Percentiles rank a stretch among this genome's conserved stretches.
phyloP scores from a whole-genome alignment of 2,888 invertebrate genomes.

The Chouioia cunea region DNA sequence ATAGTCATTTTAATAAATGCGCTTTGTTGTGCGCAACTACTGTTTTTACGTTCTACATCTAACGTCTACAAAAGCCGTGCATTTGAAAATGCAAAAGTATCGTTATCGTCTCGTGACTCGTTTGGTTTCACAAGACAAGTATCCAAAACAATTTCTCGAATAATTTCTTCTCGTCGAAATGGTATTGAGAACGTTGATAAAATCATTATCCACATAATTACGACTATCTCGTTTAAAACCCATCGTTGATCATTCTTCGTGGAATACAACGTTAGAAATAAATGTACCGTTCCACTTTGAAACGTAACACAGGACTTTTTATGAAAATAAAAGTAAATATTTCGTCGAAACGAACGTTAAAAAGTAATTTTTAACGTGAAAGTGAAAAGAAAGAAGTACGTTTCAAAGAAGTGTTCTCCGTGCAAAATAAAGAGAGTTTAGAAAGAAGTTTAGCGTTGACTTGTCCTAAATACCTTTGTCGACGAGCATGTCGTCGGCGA shows the following conservation, averaged over 20 bases:
- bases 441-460: too few relatives aligned
- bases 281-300: too few relatives aligned
- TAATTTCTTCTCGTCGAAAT: slow-evolving; percentile 39
- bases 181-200: neutral
- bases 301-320: too few relatives aligned
- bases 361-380: too few relatives aligned
- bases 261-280: too few relatives aligned
- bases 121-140: slow-evolving; percentile 18
- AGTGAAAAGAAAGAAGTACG: too few relatives aligned
- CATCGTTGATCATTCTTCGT: slow-evolving; percentile 1
- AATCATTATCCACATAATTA: too few relatives aligned
- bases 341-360: too few relatives aligned
- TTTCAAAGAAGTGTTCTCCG: too few relatives aligned
- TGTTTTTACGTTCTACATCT: neutral
- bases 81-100: neutral
- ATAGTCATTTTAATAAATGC: slow-evolving; percentile 13
- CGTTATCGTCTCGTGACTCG: neutral
- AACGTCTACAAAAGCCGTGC: slow-evolving; percentile 1
- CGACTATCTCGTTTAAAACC: slow-evolving; percentile 1
- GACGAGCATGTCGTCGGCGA: slow-evolving; percentile 77
- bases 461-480: slow-evolving; percentile 89
- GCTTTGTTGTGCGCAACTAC: neutral
- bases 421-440: too few relatives aligned
- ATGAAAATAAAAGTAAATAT: too few relatives aligned
- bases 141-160: slow-evolving; percentile 24